Conservation (phyloP, 2,888 invertebrate species). For the Hirtodrosophila confusa region DNA sequence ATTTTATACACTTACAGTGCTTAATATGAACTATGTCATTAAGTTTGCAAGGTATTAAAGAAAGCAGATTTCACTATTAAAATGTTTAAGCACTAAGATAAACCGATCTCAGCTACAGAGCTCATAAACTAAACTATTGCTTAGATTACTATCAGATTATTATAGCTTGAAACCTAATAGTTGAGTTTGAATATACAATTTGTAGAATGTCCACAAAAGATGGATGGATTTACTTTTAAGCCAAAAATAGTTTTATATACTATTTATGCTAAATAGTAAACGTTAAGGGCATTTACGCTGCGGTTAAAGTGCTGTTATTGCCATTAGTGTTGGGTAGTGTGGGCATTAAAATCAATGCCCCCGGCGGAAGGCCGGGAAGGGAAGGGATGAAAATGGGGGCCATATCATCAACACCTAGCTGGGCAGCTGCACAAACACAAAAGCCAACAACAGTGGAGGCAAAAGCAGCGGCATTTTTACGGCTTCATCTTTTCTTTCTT, state of each 20-base stretch:
- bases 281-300: conserved; percentile 20
- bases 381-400: conserved; percentile 11
- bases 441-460: conserved; percentile 34
- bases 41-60: no score
- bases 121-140: no score
- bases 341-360: conserved; percentile 70
- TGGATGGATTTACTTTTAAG: no score
- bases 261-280: neutral
- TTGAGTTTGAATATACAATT: no score
- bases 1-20: conserved; percentile 17
- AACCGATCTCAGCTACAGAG: no score
- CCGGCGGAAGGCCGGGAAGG: conserved; percentile 37
- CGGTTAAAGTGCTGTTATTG: conserved; percentile 21
- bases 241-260: no score
- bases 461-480: conserved; percentile 73
- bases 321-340: conserved; percentile 13
- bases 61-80: neutral
- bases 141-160: no score
- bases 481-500: conserved; percentile 66
- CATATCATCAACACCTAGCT: conserved; percentile 73
- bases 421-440: conserved; percentile 69
- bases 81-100: no score
- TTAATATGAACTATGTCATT: conserved; percentile 7
- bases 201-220: no score
- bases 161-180: no score